Base-by-base conservation (phyloP, 2,113 vertebrate species). In the Arizona elegans region DNA sequence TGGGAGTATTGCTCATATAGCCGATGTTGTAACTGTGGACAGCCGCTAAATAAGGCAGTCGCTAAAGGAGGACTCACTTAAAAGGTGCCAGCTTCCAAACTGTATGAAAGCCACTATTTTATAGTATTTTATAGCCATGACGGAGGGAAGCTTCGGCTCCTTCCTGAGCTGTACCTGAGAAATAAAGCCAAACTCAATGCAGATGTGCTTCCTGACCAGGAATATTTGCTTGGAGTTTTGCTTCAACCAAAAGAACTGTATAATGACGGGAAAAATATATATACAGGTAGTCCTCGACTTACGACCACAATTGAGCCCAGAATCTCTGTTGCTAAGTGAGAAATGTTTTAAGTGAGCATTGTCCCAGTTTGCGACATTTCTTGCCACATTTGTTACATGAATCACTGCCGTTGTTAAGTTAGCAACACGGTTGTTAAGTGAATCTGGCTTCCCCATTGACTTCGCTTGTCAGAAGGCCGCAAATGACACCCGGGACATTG, bases 131-230 rank as follows among this genome's bases (percentile, higher is more conserved):
- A 50, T 38, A 62, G 95, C 96, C 92, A 58, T 95, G 97, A 96
- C 89, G 95, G 96, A 97, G 88, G 92, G 81, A 52, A 90, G 93
- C 55, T 38, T 13, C 50, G 58, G 93, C 92, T 93, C 93, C 93
- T 95, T 95, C 95, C 95, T 93, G 97, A 97, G 96, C 96, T 95
- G 90, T 92, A 0, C 0, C 10, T 43, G 86, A 90, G 92, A 87
- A 21, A 54, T 19, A 21, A 90, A 12, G 91, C 94, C 56, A 21
- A 26, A 93, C 92, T 94, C 91, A 1, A 7, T n/a, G 75, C 86
- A 3, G 56, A 91, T 95, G 1, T 90, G 90, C 88, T 43, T 53
- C 38, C 89, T 89, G 92, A 55, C 52, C 0, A 56, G 29, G 65
- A 75, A 81, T 9, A 21, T 43, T 54, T 38, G 75, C n/a, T 26